Base-by-base conservation (phyloP, 2,888 invertebrate species). In the Pilophorus perplexus region DNA sequence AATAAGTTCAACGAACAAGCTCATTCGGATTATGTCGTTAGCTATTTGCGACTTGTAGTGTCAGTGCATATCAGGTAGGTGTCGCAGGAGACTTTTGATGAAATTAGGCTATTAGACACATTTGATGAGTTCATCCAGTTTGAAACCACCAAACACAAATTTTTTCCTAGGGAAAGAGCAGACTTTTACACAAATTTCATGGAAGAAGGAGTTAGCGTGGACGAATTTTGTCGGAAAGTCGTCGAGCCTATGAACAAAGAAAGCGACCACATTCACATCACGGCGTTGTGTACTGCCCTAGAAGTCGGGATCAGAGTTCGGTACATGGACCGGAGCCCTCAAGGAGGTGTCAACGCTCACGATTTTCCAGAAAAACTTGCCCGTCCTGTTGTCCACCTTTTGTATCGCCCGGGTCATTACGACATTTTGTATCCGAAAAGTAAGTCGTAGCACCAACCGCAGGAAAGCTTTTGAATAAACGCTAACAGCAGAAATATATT, bases 201-300 rank as follows among this genome's bases (percentile, higher is more conserved):
- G 55, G 55, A 55, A 18, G 22, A 37, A 18, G 55, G 55, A 27
- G 20, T 14, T 22, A 55, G 37, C 6, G 55, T 55, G 14, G 38
- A 20, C 2, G 55, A 55, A 8, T 55, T 55, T n/a, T 55, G 55
- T n/a, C 55, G 37, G 37, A 37, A 18, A 12, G 55, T 22, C 10
- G 55, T 55, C 4, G 55, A 55, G 38, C 55, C 55, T 10, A 55
- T 55, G 55, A 55, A 55, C 38, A 55, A 55, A 23, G 55, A 55
- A 23, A 55, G 55, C n/a, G 55, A 55, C 20, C 55, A 55, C 55
- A 38, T 55, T 4, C 55, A 55, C 55, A 55, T 55, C 38, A 38
- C 20, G 3, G 55, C 55, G 6, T 14, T 55, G 5, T 37, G 55
- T 16, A 16, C 37, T 1, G 55, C 55, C n/a, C 38, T 55, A n/a